These are phyloP conservation scores for Calephelis virginiensis DNA, from an alignment of 1,140 invertebrate genomes.

Conservation along the genomic window DNA sequence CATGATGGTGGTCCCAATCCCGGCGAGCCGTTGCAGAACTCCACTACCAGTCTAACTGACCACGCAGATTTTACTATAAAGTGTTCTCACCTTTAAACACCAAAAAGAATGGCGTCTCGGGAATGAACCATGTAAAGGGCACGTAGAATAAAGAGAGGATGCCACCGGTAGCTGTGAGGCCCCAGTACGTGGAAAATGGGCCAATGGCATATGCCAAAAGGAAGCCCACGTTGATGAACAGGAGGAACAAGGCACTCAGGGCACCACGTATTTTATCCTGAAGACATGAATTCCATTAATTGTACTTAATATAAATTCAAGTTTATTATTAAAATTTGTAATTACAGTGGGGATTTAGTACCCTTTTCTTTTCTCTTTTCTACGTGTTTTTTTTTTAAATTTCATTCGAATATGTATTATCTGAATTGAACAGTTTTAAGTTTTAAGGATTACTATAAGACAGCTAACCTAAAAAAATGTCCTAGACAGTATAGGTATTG, in stretches of 20 bases:
- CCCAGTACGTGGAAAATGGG: conserved; percentile 84
- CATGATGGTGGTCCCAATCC: too few relatives aligned
- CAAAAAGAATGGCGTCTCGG: conserved; percentile 90
- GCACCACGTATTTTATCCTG: conserved; percentile 85
- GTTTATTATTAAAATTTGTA: neutral
- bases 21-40: too few relatives aligned
- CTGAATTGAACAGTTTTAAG: too few relatives aligned
- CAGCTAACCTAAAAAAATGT: too few relatives aligned
- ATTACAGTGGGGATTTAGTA: neutral
- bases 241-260: conserved; percentile 88
- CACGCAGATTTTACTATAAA: neutral
- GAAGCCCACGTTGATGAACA: conserved; percentile 88
- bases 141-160: conserved; percentile 84
- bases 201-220: conserved; percentile 88
- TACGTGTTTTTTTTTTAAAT: too few relatives aligned
- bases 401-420: too few relatives aligned
- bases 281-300: neutral
- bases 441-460: too few relatives aligned
- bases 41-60: too few relatives aligned
- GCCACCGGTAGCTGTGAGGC: conserved; percentile 82
- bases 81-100: conserved; percentile 75
- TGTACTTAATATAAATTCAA: neutral
- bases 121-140: conserved; percentile 85
- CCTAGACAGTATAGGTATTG: too few relatives aligned
- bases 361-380: too few relatives aligned